phyloP scores from a whole-genome alignment of 2,888 invertebrate species.

The Erebia epiphron region DNA sequence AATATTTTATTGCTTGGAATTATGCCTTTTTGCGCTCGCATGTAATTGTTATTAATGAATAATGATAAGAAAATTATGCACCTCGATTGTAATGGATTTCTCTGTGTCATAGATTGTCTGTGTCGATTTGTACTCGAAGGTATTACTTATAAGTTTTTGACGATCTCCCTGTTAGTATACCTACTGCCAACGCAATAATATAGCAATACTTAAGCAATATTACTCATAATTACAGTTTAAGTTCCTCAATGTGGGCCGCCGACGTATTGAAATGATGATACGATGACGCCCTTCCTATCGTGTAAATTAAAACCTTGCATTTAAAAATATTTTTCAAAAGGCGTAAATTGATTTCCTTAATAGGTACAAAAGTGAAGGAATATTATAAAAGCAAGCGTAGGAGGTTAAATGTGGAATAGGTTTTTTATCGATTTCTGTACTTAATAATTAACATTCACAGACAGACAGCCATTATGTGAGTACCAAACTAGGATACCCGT shows the following conservation, averaged over 20 bases:
- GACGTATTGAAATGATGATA: too few species aligned
- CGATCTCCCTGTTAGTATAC: too few species aligned
- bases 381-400: constrained; percentile 11
- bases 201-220: too few species aligned
- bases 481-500: constrained; percentile 35
- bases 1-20: constrained; percentile 28
- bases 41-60: constrained; percentile 37
- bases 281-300: too few species aligned
- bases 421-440: constrained; percentile 30
- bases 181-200: too few species aligned
- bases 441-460: constrained; percentile 35
- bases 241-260: too few species aligned
- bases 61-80: constrained; percentile 18
- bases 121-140: neutral
- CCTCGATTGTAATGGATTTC: neutral
- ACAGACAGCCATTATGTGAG: constrained; percentile 21
- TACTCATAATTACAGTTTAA: too few species aligned
- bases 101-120: constrained; percentile 8
- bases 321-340: neutral
- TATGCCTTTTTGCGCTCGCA: constrained; percentile 22
- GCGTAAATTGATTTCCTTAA: neutral
- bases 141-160: neutral
- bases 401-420: constrained; percentile 4
- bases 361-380: neutral
- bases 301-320: neutral